Evolutionary conservation across 2,888 invertebrate genomes (phyloP).

Genomic region (Dichetophora obliterata): DNA sequence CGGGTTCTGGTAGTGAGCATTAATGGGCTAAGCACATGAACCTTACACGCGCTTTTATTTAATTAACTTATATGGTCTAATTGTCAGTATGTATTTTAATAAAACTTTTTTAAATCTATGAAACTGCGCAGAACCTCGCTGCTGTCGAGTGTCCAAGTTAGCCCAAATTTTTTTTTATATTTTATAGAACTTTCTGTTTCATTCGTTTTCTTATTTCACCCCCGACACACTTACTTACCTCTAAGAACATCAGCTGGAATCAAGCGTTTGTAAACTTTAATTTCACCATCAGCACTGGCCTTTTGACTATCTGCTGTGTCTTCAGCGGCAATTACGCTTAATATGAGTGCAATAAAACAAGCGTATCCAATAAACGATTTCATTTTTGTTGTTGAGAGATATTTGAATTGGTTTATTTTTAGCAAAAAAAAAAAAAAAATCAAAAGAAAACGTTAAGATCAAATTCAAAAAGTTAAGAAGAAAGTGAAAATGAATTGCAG

Average conservation of each 20-base stretch:
- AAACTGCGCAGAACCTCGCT: too few species aligned
- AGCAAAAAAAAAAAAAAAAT: neutral
- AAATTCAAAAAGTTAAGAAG: neutral
- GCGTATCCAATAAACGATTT: slow-evolving; percentile 20
- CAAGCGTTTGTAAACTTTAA: slow-evolving; percentile 83
- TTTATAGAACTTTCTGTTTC: too few species aligned
- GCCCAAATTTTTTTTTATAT: too few species aligned
- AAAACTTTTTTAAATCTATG: too few species aligned
- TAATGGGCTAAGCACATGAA: too few species aligned
- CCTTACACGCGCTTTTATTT: too few species aligned
- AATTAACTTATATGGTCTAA: too few species aligned
- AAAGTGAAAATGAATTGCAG: neutral
- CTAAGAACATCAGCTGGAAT: slow-evolving; percentile 92
- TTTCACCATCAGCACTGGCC: slow-evolving; percentile 69
- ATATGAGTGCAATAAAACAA: slow-evolving; percentile 11
- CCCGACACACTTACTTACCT: slow-evolving; percentile 74
- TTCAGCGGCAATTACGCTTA: neutral
- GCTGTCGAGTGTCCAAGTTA: too few species aligned
- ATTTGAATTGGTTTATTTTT: neutral
- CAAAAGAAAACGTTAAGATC: neutral
- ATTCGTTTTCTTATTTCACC: neutral
- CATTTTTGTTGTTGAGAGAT: slow-evolving; percentile 34
- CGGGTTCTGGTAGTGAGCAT: too few species aligned
- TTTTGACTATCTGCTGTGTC: slow-evolving; percentile 53
- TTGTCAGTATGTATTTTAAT: too few species aligned